Conservation (phyloP, 2,888 invertebrate species). For the Agrochola lota region DNA sequence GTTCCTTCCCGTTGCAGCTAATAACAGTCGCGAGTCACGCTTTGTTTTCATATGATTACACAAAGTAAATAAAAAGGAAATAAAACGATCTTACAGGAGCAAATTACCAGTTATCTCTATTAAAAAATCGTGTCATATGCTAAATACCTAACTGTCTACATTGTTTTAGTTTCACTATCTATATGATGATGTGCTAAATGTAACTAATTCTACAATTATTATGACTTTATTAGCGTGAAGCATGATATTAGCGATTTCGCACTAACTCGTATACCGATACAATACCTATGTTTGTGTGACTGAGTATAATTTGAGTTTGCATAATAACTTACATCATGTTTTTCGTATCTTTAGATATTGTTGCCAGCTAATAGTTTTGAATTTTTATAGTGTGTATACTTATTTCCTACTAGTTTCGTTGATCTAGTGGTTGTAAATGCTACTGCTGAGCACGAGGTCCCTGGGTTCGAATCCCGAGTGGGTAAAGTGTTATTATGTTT, state of each 20-base stretch:
- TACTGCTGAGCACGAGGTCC: no score
- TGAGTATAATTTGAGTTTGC: slow-evolving; percentile 26
- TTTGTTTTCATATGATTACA: neutral
- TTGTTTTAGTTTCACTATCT: slow-evolving; percentile 4
- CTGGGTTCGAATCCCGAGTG: no score
- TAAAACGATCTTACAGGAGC: neutral
- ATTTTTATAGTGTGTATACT: no score
- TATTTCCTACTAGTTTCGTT: no score
- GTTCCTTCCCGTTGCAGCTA: neutral
- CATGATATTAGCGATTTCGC: slow-evolving; percentile 4
- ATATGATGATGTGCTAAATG: slow-evolving; percentile 18
- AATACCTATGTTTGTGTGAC: slow-evolving; percentile 12
- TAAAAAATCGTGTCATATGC: slow-evolving; percentile 13
- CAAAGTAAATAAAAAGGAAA: neutral
- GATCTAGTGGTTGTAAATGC: no score
- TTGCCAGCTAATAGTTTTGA: neutral
- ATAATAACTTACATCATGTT: slow-evolving; percentile 30
- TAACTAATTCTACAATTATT: slow-evolving; percentile 25
- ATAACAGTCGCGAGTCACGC: neutral
- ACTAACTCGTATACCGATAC: neutral
- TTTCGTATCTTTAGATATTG: slow-evolving; percentile 3
- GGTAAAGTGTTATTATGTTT: no score
- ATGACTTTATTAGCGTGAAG: slow-evolving; percentile 22
- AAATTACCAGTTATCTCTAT: slow-evolving; percentile 27
- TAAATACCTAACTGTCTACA: neutral